phyloP scores from a whole-genome alignment of 1,140 invertebrate species.

The Lepidurus packardi region DNA sequence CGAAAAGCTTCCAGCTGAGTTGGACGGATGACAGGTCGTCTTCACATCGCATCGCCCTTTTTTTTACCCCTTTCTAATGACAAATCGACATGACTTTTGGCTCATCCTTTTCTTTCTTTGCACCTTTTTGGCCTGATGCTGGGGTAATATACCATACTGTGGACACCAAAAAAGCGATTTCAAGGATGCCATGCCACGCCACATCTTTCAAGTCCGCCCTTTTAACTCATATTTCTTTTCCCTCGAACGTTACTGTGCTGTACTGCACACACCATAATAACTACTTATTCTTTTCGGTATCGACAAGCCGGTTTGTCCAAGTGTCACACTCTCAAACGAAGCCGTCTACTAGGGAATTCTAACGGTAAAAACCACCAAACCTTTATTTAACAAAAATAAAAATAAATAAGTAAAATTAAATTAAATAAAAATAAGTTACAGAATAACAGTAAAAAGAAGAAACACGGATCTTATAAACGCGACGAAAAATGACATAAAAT shows the following conservation, averaged over 20 bases:
- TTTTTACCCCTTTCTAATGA: neutral
- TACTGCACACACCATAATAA: neutral
- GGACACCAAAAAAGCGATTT: too few relatives aligned
- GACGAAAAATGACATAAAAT: too few relatives aligned
- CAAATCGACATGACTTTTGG: constrained; percentile 21
- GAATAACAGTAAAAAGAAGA: too few relatives aligned
- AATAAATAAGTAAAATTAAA: too few relatives aligned
- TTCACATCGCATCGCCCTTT: constrained; percentile 1
- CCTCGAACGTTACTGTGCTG: too few relatives aligned
- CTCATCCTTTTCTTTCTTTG: neutral
- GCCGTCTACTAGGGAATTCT: neutral
- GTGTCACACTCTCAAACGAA: neutral
- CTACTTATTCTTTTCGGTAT: constrained; percentile 1
- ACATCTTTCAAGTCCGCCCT: neutral
- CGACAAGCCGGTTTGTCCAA: constrained; percentile 13
- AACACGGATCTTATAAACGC: too few relatives aligned
- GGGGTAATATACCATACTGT: neutral
- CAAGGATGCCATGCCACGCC: too few relatives aligned
- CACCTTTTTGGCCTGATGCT: constrained; percentile 6
- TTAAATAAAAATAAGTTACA: too few relatives aligned
- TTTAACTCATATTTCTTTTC: neutral
- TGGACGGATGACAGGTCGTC: constrained; percentile 17
- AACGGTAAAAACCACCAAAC: neutral
- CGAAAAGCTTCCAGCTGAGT: constrained; percentile 17
- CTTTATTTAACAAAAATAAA: neutral